Percentiles rank a stretch among this genome's conserved stretches.
Conservation (phyloP, 2,797 vertebrate species). For the Lacerta viridis region DNA sequence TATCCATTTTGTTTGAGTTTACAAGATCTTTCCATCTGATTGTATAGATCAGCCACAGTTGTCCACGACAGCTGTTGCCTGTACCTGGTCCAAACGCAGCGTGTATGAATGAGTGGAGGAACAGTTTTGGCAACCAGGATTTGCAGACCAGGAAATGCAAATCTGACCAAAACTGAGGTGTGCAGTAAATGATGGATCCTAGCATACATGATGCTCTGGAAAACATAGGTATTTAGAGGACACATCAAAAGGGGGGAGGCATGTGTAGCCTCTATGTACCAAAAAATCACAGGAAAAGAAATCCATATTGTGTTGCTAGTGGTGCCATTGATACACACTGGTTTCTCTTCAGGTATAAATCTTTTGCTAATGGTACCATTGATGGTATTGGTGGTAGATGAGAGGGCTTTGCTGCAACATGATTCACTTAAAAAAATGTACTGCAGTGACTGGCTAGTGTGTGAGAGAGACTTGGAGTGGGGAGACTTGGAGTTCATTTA, state of each 20-base stretch:
- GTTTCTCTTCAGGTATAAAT: too few species aligned
- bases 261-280: accelerated
- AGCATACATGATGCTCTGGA: not conserved
- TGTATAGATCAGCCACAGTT: accelerated
- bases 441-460: not conserved
- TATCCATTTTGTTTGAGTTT: not conserved
- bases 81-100: conserved; percentile 30
- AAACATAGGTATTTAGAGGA: conserved; percentile 65
- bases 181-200: conserved; percentile 28
- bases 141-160: conserved; percentile 58
- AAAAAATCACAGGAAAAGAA: conserved; percentile 12
- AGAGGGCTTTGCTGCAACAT: conserved; percentile 30
- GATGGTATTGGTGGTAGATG: not conserved
- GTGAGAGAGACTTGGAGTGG: too few species aligned
- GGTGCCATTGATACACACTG: conserved; percentile 9
- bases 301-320: not conserved
- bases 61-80: conserved; percentile 51
- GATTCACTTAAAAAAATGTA: not conserved
- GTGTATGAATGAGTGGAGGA: conserved; percentile 50
- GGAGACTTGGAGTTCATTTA: not conserved
- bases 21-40: conserved; percentile 23
- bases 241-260: conserved; percentile 17
- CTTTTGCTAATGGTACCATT: not conserved
- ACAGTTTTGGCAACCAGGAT: conserved; percentile 63
- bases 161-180: conserved; percentile 59